These are phyloP conservation scores for Erebia ligea DNA, from an alignment of 2,888 invertebrate genomes.

Conservation along the genomic window DNA sequence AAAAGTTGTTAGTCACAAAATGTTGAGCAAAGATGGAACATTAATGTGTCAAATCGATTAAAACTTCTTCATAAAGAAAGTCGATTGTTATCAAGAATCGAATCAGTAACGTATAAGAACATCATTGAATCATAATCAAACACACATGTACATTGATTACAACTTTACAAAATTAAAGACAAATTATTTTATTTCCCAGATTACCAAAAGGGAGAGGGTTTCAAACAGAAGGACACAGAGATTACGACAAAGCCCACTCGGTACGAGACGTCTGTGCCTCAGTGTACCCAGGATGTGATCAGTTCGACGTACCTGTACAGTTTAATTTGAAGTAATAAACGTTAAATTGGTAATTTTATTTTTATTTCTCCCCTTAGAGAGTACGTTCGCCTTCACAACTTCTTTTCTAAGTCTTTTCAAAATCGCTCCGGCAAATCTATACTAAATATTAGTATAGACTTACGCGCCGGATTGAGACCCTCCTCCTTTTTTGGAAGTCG, in stretches of 20 bases:
- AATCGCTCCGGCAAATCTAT: too few relatives aligned
- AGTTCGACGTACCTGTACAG: slow-evolving; percentile 34
- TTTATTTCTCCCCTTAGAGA: background rate
- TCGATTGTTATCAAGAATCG: too few relatives aligned
- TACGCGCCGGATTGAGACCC: too few relatives aligned
- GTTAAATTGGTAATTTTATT: background rate
- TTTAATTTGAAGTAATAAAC: slow-evolving; percentile 15
- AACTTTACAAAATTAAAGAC: background rate
- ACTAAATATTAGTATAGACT: too few relatives aligned
- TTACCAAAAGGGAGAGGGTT: slow-evolving; percentile 72
- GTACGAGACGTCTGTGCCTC: slow-evolving; percentile 63
- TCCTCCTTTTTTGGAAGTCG: too few relatives aligned
- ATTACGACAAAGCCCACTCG: slow-evolving; percentile 77
- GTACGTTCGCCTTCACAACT: slow-evolving; percentile 1
- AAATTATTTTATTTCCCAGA: slow-evolving; percentile 53
- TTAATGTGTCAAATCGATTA: too few relatives aligned
- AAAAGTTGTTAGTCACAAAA: too few relatives aligned
- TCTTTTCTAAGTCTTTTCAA: too few relatives aligned
- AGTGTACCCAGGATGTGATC: slow-evolving; percentile 71
- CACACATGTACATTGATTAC: background rate
- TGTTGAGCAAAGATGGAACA: too few relatives aligned
- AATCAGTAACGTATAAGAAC: too few relatives aligned
- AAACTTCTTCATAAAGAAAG: too few relatives aligned
- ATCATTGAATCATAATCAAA: too few relatives aligned
- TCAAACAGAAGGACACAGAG: slow-evolving; percentile 63